These are phyloP conservation scores for Mnemiopsis leidyi DNA, from an alignment of 37 sponge, comb jelly and placozoan genomes.

Conservation along the genomic window DNA sequence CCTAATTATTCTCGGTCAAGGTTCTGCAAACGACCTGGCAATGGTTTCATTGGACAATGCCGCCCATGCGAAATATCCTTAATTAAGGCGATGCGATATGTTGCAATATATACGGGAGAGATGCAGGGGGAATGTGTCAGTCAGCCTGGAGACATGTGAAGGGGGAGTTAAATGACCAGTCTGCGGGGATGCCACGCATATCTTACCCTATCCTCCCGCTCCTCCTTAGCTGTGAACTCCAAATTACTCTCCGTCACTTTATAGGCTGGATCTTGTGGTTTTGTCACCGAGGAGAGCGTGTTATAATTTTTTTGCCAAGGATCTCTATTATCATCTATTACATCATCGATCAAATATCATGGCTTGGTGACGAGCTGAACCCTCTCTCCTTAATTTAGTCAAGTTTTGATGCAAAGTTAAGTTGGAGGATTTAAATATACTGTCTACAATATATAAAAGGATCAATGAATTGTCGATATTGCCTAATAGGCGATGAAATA, in stretches of 20 bases:
- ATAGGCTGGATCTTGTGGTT: too few species aligned
- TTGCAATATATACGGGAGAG: background rate
- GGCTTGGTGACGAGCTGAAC: too few species aligned
- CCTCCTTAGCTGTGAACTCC: background rate
- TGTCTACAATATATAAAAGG: too few species aligned
- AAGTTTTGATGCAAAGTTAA: too few species aligned
- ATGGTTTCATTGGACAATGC: background rate
- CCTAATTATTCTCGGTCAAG: background rate
- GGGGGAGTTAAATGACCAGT: background rate
- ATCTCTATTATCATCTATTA: too few species aligned
- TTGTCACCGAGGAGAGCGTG: too few species aligned
- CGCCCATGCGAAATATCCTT: background rate
- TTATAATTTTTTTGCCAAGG: too few species aligned
- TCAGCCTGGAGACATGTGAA: background rate
- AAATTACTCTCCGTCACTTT: background rate
- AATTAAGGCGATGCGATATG: background rate
- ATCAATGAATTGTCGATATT: too few species aligned
- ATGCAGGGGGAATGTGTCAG: slow-evolving; percentile 17
- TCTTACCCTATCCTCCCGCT: background rate
- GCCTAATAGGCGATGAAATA: too few species aligned
- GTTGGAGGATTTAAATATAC: too few species aligned
- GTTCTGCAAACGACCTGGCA: background rate
- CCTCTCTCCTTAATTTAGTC: too few species aligned
- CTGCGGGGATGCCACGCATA: background rate
- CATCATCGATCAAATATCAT: too few species aligned